Conservation (phyloP, 2,888 invertebrate species). For the Deilephila elpenor region DNA sequence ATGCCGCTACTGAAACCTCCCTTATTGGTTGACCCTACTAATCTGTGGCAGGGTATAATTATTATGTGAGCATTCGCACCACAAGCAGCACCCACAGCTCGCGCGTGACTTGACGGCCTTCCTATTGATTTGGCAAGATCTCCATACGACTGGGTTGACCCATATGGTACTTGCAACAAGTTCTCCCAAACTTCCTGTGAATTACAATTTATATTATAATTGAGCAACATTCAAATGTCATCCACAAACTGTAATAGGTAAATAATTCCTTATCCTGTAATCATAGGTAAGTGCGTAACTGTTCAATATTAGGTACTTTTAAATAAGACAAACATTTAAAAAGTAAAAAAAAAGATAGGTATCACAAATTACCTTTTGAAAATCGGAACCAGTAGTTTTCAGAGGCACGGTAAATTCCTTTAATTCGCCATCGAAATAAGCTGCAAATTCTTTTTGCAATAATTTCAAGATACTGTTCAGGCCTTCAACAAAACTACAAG, state of each 20-base stretch:
- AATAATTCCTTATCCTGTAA: background rate
- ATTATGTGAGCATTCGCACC: constrained; percentile 71
- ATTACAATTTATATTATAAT: constrained; percentile 15
- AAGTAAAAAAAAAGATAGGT: constrained; percentile 12
- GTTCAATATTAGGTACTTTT: too few species aligned
- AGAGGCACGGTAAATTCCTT: constrained; percentile 67
- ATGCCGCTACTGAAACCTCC: constrained; percentile 82
- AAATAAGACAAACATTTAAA: background rate
- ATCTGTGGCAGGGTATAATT: constrained; percentile 74
- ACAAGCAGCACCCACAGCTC: constrained; percentile 75
- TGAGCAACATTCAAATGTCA: background rate
- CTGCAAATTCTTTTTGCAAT: constrained; percentile 57
- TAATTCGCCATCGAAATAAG: constrained; percentile 65
- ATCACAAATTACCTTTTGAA: constrained; percentile 67
- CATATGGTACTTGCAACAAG: constrained; percentile 68
- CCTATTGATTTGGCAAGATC: constrained; percentile 69
- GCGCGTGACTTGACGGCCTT: constrained; percentile 63
- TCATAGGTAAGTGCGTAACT: background rate
- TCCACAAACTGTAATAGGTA: background rate
- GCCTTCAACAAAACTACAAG: constrained; percentile 56
- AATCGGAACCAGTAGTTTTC: constrained; percentile 71
- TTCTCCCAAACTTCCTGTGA: constrained; percentile 72
- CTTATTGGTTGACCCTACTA: constrained; percentile 64
- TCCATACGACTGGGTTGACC: constrained; percentile 69
- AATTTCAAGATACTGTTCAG: constrained; percentile 57